phyloP scores from a whole-genome alignment of 2,888 invertebrate genomes.

The Hololepta plana region DNA sequence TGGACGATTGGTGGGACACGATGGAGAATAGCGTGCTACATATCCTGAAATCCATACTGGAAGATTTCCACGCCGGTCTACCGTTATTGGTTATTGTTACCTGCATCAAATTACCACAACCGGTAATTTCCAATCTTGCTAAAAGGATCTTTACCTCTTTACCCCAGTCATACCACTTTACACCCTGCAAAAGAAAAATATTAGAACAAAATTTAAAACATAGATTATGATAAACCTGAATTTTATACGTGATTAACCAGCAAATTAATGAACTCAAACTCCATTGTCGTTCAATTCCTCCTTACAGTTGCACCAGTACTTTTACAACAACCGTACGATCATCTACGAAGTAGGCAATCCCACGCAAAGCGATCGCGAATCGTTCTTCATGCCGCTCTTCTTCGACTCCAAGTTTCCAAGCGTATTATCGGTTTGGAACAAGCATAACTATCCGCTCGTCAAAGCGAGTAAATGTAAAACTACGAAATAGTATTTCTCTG shows the following conservation, averaged over 20 bases:
- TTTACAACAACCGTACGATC: slow-evolving; percentile 20
- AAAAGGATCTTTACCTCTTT: slow-evolving; percentile 1
- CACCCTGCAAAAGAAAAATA: too few relatives aligned
- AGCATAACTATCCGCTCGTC: not conserved
- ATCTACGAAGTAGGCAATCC: slow-evolving; percentile 21
- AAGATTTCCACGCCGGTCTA: slow-evolving; percentile 22
- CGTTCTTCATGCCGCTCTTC: slow-evolving; percentile 21
- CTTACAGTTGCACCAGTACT: slow-evolving; percentile 12
- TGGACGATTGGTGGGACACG: slow-evolving; percentile 24
- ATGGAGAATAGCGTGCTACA: slow-evolving; percentile 19
- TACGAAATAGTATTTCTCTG: too few relatives aligned
- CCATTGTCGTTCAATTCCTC: too few relatives aligned
- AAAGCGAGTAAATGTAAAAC: not conserved
- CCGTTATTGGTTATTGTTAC: slow-evolving; percentile 23
- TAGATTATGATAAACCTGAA: too few relatives aligned
- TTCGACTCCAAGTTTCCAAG: slow-evolving; percentile 15
- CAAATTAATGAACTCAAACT: too few relatives aligned
- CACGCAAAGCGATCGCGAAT: slow-evolving; percentile 17
- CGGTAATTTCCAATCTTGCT: slow-evolving; percentile 13
- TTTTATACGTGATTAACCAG: too few relatives aligned
- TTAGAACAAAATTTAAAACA: too few relatives aligned
- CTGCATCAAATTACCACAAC: slow-evolving; percentile 19
- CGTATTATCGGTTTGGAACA: slow-evolving; percentile 13
- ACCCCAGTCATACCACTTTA: too few relatives aligned
- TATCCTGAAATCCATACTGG: slow-evolving; percentile 18